Evolutionary conservation across 2,797 vertebrate genomes (phyloP).

Genomic region (Sylvilagus floridanus): DNA sequence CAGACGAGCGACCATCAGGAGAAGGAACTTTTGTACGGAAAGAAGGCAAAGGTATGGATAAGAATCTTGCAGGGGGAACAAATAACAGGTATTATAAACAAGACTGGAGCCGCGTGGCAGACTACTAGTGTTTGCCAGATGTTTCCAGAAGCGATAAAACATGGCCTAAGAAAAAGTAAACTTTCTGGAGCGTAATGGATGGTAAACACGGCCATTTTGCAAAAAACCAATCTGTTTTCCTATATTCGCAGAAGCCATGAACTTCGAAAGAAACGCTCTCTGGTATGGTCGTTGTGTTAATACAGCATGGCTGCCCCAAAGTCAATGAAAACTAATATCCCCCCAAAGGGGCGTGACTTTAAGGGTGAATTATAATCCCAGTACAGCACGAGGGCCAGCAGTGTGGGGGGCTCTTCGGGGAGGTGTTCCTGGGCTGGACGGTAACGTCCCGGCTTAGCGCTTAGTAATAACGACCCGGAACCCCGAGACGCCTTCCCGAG

Average conservation of each 20-base stretch:
- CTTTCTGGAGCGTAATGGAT: neutral
- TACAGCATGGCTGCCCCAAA: neutral
- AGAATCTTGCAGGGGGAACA: neutral
- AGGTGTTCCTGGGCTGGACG: neutral
- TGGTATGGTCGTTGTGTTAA: neutral
- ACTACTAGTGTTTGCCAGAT: neutral
- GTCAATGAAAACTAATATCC: neutral
- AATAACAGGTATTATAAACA: neutral
- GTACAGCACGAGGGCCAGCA: neutral
- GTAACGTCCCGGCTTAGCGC: neutral
- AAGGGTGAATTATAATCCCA: neutral
- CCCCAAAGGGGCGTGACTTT: neutral
- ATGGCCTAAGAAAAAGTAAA: neutral
- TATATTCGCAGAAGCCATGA: neutral
- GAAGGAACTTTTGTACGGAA: neutral
- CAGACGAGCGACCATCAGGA: neutral
- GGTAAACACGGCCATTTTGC: neutral
- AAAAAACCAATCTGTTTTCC: neutral
- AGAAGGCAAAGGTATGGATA: neutral
- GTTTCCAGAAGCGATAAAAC: neutral
- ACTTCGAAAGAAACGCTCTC: slow-evolving; percentile 10
- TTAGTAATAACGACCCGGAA: rapidly evolving
- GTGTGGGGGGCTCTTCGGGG: neutral
- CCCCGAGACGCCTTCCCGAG: neutral
- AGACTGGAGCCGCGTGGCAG: neutral